phyloP scores from a whole-genome alignment of 2,797 vertebrate species.

The Valencia hispanica region DNA sequence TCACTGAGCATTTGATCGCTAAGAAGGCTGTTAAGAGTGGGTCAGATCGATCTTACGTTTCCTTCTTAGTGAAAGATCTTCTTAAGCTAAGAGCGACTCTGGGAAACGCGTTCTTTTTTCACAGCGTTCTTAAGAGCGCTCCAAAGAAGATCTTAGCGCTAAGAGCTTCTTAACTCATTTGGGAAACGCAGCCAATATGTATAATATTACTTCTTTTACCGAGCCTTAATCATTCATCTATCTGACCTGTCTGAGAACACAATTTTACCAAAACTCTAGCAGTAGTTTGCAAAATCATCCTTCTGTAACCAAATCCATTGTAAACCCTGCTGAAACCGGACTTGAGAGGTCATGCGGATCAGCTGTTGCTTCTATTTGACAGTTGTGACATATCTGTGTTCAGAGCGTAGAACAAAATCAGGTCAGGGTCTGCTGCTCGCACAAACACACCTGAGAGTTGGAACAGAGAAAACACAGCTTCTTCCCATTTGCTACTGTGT shows the following conservation, averaged over 20 bases:
- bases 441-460: slow-evolving; percentile 44
- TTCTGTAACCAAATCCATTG: not conserved
- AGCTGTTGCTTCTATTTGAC: slow-evolving; percentile 12
- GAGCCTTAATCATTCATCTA: not conserved
- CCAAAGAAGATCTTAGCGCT: too few species aligned
- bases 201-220: too few species aligned
- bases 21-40: too few species aligned
- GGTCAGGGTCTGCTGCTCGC: slow-evolving; percentile 35
- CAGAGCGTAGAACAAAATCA: slow-evolving; percentile 18
- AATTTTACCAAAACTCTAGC: not conserved
- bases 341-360: slow-evolving; percentile 5
- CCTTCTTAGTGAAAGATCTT: too few species aligned
- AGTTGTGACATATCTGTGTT: slow-evolving; percentile 13
- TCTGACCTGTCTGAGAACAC: not conserved
- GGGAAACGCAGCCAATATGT: too few species aligned
- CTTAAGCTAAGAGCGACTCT: too few species aligned
- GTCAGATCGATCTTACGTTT: too few species aligned
- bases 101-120: too few species aligned
- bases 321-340: slow-evolving; percentile 6
- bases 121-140: too few species aligned
- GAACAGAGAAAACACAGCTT: slow-evolving; percentile 25
- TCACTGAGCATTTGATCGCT: too few species aligned
- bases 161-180: too few species aligned
- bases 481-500: slow-evolving; percentile 43
- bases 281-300: not conserved